Percentiles rank a stretch among this genome's conserved stretches.
Conservation (phyloP, 2,797 vertebrate genomes). For the Anabas testudineus region DNA sequence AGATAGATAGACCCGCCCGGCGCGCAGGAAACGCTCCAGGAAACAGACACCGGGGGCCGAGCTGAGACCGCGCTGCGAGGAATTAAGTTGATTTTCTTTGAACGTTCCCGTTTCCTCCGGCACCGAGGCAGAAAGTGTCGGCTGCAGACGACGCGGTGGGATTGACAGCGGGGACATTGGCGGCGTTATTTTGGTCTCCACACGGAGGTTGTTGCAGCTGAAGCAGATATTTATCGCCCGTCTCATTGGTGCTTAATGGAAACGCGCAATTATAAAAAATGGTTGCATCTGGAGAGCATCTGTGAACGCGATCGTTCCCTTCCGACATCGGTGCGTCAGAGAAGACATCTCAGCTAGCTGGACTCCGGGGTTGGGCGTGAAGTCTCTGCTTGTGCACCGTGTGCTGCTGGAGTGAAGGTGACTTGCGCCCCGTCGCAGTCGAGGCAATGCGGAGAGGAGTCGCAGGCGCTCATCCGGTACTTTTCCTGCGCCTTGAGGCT, state of each 20-base stretch:
- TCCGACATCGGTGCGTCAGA: slow-evolving; percentile 75
- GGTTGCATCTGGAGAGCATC: slow-evolving; percentile 77
- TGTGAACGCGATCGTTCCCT: slow-evolving; percentile 72
- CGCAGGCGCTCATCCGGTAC: slow-evolving; percentile 76
- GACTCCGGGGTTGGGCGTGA: slow-evolving; percentile 68
- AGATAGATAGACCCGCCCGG: slow-evolving; percentile 63
- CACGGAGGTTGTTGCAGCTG: slow-evolving; percentile 39
- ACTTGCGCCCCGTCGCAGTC: slow-evolving; percentile 80
- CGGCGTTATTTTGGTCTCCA: slow-evolving; percentile 35
- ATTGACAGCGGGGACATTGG: slow-evolving; percentile 37
- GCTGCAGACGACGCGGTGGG: slow-evolving; percentile 8
- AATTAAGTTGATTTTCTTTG: slow-evolving; percentile 37
- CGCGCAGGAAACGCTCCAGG: slow-evolving; percentile 50
- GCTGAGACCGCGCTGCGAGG: slow-evolving; percentile 46
- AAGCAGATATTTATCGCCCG: slow-evolving; percentile 54
- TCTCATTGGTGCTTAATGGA: slow-evolving; percentile 84
- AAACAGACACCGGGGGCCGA: slow-evolving; percentile 58
- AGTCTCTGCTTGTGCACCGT: slow-evolving; percentile 62
- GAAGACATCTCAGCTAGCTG: slow-evolving; percentile 69
- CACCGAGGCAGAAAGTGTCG: slow-evolving; percentile 19
- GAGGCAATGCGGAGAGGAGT: slow-evolving; percentile 87
- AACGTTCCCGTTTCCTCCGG: slow-evolving; percentile 17
- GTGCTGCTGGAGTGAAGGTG: slow-evolving; percentile 88
- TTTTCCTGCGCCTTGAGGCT: slow-evolving; percentile 82
- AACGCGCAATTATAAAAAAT: slow-evolving; percentile 82